Evolutionary conservation across 2,113 vertebrate genomes (phyloP), one percentile per base, ranked within the genome.

Genomic region (Alaudala cheleensis): DNA sequence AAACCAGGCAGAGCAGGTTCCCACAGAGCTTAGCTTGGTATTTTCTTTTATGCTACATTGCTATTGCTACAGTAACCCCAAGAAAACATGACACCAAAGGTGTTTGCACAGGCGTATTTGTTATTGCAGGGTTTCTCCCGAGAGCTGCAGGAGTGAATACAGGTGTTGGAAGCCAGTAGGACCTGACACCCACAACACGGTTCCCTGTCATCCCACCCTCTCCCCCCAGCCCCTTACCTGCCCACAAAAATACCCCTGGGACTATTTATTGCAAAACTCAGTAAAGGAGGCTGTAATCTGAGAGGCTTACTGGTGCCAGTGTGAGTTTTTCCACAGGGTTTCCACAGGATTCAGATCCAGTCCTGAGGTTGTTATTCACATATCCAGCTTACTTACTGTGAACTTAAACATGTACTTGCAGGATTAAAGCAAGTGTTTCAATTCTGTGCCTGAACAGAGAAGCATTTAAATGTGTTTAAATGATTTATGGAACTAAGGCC

Each of bases 91-190:
- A 76, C 90, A 33, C 50, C 65, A 80, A 93, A 66, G 84, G 42
- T 90, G 71, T 95, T 93, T 91, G 87, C 93, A 50, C 90, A 96
- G 83, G 66, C 82, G 67, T 70, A 62, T 86, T 95, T 90, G 78
- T 70, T 80, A 15, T 77, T 50, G 22, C 60, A 77, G 69, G 44
- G 25, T 49, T 79, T 89, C 40, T 88, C 72, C 42, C 0, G 0
- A 33, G 71, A 56, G 61, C 67, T 91, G 81, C 49, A 65, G 62
- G 60, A 66, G 53, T 67, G 73, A 81, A 40, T 76, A 28, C 70
- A 94, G 85, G 70, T 88, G 57, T 14, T 12, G 19, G 24, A 62
- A n/a, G 29, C 9, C 4, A 2, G 44, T 51, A 74, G 34, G 23
- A 12, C 15, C 57, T 4, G 3, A 53, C 10, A 79, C 61, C 21